Conservation (phyloP, 2,113 vertebrate genomes). For the Zosterops hypoxanthus region DNA sequence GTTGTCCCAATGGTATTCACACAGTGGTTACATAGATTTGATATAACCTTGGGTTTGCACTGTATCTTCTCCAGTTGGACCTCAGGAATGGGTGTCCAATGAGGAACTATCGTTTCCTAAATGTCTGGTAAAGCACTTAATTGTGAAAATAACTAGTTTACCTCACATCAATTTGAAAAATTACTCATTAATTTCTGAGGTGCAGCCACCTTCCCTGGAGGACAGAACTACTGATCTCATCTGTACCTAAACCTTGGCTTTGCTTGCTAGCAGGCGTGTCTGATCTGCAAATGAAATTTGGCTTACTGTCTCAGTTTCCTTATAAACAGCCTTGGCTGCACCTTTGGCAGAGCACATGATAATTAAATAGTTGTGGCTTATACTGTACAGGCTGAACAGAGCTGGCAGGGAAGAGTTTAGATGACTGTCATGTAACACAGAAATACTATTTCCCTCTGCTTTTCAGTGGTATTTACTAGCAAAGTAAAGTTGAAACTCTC, state of each 20-base stretch:
- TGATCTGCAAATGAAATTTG: slow-evolving; percentile 60
- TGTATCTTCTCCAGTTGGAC: not conserved
- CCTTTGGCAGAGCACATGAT: slow-evolving; percentile 47
- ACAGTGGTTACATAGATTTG: not conserved
- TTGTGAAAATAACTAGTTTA: slow-evolving; percentile 63
- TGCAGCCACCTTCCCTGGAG: slow-evolving; percentile 58
- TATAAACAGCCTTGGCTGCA: slow-evolving; percentile 57
- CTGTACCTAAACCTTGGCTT: slow-evolving; percentile 51
- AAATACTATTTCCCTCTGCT: not conserved
- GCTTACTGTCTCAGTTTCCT: slow-evolving; percentile 4
- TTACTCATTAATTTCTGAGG: slow-evolving; percentile 62
- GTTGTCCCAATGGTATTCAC: not conserved
- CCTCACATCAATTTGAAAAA: slow-evolving; percentile 62
- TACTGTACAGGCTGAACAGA: not conserved
- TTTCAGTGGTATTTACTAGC: not conserved
- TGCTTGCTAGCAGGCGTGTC: slow-evolving; percentile 51
- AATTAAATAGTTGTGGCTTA: slow-evolving; percentile 44
- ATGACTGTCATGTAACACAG: not conserved
- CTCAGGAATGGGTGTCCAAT: slow-evolving; percentile 27
- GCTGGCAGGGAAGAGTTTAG: slow-evolving; percentile 13
- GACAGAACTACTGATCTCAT: slow-evolving; percentile 65
- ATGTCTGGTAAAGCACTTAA: slow-evolving; percentile 56
- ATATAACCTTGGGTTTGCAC: not conserved
- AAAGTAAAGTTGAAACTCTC: not conserved
- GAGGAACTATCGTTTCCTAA: not conserved